phyloP scores from a whole-genome alignment of 2,113 vertebrate genomes.

The Pipra filicauda region DNA sequence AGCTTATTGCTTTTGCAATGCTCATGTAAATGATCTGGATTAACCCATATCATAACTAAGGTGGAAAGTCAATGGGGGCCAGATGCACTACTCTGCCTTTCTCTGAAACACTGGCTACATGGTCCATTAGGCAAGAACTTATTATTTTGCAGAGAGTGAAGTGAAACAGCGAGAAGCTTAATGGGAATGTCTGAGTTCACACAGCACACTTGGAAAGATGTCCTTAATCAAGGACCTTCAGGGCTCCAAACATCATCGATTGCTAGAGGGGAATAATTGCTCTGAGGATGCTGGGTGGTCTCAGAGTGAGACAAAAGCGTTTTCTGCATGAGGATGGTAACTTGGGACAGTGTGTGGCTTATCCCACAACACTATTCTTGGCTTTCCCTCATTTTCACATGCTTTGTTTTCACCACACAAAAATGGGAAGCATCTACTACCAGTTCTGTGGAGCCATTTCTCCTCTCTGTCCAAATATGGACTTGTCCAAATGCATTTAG shows the following conservation, averaged over 20 bases:
- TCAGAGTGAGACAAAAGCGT: background rate
- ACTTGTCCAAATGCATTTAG: background rate
- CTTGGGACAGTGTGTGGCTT: rapidly evolving
- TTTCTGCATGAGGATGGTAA: background rate
- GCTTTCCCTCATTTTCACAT: background rate
- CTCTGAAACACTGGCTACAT: background rate
- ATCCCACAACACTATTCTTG: background rate
- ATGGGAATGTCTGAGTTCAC: background rate
- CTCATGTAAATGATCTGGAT: background rate
- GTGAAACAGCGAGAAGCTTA: background rate
- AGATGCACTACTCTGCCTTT: background rate
- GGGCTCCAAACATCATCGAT: background rate
- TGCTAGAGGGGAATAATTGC: background rate
- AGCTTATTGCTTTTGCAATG: conserved; percentile 1
- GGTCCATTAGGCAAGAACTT: background rate
- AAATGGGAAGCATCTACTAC: background rate
- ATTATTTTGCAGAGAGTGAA: background rate
- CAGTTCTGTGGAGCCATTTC: background rate
- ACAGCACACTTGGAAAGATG: background rate
- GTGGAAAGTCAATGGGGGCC: background rate
- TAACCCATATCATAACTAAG: background rate
- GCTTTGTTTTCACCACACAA: background rate
- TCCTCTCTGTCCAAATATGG: background rate
- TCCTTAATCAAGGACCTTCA: background rate
- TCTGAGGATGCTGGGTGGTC: background rate